Conservation (phyloP, 2,113 vertebrate species). For the Eubucco bourcierii region DNA sequence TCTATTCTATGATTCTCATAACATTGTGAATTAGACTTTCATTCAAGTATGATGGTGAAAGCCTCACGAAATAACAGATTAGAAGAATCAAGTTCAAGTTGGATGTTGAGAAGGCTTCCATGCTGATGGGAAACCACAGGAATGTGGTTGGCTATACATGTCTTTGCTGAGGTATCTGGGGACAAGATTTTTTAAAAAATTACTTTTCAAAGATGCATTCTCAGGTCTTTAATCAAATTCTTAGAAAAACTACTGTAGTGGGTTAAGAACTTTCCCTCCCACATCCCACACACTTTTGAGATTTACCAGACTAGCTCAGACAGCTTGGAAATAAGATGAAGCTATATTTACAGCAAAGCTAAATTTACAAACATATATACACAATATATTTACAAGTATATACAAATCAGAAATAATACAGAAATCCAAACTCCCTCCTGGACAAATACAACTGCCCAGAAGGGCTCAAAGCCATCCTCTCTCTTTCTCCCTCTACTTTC, state of each 20-base stretch:
- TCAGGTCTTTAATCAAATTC: neutral
- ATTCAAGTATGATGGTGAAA: neutral
- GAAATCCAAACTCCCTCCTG: no score
- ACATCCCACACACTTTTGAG: no score
- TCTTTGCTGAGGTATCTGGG: neutral
- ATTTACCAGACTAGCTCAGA: no score
- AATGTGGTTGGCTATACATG: neutral
- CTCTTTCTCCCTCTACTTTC: no score
- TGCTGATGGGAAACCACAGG: neutral
- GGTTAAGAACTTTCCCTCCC: no score
- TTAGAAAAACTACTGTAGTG: neutral
- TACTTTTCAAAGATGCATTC: neutral
- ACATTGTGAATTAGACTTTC: conserved; percentile 13
- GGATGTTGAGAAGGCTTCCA: neutral
- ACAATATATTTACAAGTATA: no score
- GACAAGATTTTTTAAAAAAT: neutral
- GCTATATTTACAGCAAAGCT: no score
- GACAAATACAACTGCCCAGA: no score
- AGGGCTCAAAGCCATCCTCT: no score
- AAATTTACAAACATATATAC: no score
- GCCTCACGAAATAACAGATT: neutral
- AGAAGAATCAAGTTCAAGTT: neutral
- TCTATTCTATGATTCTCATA: neutral
- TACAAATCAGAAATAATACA: no score
- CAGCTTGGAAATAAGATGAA: no score